A percentile compares a stretch with the other conserved stretches of the same genome.
Conservation (phyloP, 2,113 vertebrate species). For the Entelurus aequoreus region DNA sequence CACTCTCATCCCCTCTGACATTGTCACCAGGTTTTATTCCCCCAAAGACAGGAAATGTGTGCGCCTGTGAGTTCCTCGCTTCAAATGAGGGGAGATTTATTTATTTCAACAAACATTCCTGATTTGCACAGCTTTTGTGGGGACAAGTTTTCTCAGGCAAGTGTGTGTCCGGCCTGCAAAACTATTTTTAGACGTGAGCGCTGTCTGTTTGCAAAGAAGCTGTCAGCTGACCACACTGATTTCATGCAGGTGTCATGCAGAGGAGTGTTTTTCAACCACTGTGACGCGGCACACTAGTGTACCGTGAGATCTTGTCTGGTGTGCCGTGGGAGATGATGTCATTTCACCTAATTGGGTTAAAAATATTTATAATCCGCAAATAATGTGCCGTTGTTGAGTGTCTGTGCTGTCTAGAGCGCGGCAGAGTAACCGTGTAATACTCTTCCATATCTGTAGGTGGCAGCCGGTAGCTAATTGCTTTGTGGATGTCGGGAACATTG, state of each 20-base stretch:
- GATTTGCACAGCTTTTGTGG: constrained; percentile 75
- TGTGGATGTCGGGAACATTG: too few relatives aligned
- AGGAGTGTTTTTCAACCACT: too few relatives aligned
- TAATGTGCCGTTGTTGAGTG: too few relatives aligned
- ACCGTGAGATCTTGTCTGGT: too few relatives aligned
- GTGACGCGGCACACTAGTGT: too few relatives aligned
- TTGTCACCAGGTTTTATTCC: constrained; percentile 71
- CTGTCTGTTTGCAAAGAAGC: constrained; percentile 46
- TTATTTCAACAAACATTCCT: constrained; percentile 96
- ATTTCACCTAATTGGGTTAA: too few relatives aligned
- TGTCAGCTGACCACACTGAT: constrained; percentile 45
- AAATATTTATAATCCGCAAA: too few relatives aligned
- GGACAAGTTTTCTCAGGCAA: constrained; percentile 57
- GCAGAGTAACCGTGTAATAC: too few relatives aligned
- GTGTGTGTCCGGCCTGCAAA: constrained; percentile 48
- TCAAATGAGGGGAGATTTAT: constrained; percentile 93
- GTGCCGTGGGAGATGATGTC: too few relatives aligned
- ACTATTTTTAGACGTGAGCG: constrained; percentile 84
- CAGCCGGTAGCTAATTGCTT: too few relatives aligned
- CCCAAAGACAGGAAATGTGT: constrained; percentile 77
- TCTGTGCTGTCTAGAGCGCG: too few relatives aligned
- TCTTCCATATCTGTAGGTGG: too few relatives aligned
- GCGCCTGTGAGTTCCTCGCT: constrained; percentile 73
- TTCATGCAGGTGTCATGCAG: constrained; percentile 43
- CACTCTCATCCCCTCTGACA: constrained; percentile 26